A percentile compares a stretch with the other conserved stretches of the same genome.
Evolutionary conservation across 2,113 vertebrate genomes (phyloP).

Genomic region (Protomyctophum bolini): DNA sequence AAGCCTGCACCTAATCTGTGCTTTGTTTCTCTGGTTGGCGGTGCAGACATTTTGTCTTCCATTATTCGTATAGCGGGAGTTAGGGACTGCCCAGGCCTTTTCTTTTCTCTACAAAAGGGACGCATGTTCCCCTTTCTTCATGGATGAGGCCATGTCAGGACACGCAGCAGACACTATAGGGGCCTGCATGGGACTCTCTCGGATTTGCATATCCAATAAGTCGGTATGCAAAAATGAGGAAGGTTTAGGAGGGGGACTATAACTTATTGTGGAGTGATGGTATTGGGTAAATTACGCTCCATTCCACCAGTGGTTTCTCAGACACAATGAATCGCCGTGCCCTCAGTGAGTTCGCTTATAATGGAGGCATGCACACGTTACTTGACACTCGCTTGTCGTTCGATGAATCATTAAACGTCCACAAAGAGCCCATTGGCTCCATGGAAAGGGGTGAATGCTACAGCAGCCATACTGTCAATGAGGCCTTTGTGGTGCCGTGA

Average conservation of each 20-base stretch:
- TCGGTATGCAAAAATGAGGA: constrained; percentile 59
- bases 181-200: not conserved
- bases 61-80: not conserved
- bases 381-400: constrained; percentile 26
- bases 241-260: constrained; percentile 15
- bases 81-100: not conserved
- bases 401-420: constrained; percentile 32
- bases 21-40: not conserved
- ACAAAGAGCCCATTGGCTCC: constrained; percentile 37
- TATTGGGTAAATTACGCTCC: constrained; percentile 20
- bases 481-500: constrained; percentile 34
- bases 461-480: constrained; percentile 43
- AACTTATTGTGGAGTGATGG: constrained; percentile 14
- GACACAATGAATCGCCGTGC: constrained; percentile 19
- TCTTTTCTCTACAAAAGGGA: constrained; percentile 11
- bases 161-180: constrained; percentile 26
- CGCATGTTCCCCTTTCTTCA: not conserved
- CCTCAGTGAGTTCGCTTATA: constrained; percentile 44
- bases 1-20: constrained; percentile 2
- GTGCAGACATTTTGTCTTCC: too few species aligned
- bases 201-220: constrained; percentile 60
- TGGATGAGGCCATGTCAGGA: constrained; percentile 38
- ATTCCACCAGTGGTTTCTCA: constrained; percentile 5
- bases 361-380: constrained; percentile 26
- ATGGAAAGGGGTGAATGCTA: constrained; percentile 41